Evolutionary conservation across 2,113 vertebrate genomes (phyloP), one percentile per base, ranked within the genome.

Genomic region (Trematocara stigmaticum): DNA sequence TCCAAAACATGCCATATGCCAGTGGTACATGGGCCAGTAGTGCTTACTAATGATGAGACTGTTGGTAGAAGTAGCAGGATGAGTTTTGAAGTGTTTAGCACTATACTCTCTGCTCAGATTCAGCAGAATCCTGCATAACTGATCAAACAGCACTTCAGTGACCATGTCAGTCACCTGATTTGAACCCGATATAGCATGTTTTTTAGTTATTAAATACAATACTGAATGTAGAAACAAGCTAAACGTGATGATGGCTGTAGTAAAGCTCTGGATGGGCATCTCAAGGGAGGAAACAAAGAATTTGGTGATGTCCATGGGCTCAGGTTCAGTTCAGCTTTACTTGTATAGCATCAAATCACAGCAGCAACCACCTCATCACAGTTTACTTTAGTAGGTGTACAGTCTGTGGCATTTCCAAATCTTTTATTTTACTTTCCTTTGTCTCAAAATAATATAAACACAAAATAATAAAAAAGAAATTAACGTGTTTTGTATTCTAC

Each of bases 281-380:
- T 35, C 16, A 35, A 61, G 31, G 29, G 29, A 18, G 57, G 57
- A 61, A 35, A 61, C 5, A 61, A 61, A 18, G 5, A 61, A 61
- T 61, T n/a, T 10, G 31, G 0, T 35, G 31, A 61, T 61, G 57
- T 61, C 3, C 57, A 11, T 35, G 0, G 9, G 16, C 2, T 61
- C 57, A 31, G 31, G 5, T 64, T 64, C 31, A 64, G 6, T 35
- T 64, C 9, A 35, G 10, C 10, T 64, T 64, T 64, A 64, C 34
- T 38, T 38, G 6, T 61, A 59, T 59, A 18, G 29, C 5, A 61
- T 34, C 57, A 61, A 61, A 34, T 6, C 29, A 34, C 57, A 34
- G 29, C 8, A 61, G 57, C 3, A 61, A 0, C 8, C 57, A 18
- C 29, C 29, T 59, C 40, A 47, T 16, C 23, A 10, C 20, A 29